A percentile compares a stretch with the other conserved stretches of the same genome.
phyloP scores from a whole-genome alignment of 1,140 invertebrate species.

The Diorhabda sublineata region DNA sequence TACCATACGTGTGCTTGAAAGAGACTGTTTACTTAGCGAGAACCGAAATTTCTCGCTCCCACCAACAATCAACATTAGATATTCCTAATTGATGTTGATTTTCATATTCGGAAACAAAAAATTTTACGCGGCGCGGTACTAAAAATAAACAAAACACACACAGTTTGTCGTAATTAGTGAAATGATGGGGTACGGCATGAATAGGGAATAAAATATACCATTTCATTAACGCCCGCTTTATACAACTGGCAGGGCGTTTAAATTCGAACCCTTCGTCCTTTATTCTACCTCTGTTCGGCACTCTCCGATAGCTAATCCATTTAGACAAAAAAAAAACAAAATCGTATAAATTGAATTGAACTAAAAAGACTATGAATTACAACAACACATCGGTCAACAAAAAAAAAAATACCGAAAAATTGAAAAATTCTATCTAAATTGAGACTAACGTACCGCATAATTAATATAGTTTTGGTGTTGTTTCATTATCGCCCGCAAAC shows the following conservation, averaged over 20 bases:
- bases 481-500: not conserved
- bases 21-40: too few species aligned
- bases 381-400: too few species aligned
- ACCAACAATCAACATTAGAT: not conserved
- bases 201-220: conserved; percentile 10
- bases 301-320: not conserved
- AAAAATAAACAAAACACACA: not conserved
- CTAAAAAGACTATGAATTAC: too few species aligned
- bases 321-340: not conserved
- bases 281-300: not conserved
- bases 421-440: too few species aligned
- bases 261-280: not conserved
- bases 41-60: not conserved
- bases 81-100: conserved; percentile 1
- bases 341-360: not conserved
- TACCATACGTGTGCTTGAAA: too few species aligned
- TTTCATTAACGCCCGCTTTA: conserved; percentile 10
- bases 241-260: not conserved
- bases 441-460: too few species aligned
- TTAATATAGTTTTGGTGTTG: too few species aligned
- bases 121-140: not conserved
- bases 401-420: too few species aligned
- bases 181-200: not conserved
- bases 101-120: conserved; percentile 1
- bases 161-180: conserved; percentile 7